A percentile compares a stretch with the other conserved stretches of the same genome.
phyloP scores from a whole-genome alignment of 2,113 vertebrate species.

The Muntiacus reevesi region DNA sequence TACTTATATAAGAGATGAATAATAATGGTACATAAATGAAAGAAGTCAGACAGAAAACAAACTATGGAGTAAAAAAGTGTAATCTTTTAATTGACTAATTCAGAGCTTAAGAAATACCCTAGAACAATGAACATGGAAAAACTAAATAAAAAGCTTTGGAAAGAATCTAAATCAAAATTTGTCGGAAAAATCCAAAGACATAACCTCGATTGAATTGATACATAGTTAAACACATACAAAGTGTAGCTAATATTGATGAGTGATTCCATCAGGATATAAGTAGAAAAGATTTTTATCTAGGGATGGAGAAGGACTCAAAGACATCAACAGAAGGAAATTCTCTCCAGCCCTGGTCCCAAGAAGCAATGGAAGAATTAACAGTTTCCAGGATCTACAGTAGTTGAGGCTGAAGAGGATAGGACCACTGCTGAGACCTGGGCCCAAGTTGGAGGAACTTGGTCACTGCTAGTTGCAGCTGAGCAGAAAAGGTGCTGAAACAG shows the following conservation, averaged over 20 bases:
- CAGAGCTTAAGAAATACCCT: neutral
- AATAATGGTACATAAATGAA: neutral
- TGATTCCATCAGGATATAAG: neutral
- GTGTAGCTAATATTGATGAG: neutral
- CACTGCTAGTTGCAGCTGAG: fast-evolving
- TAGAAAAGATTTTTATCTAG: neutral
- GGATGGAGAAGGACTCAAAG: neutral
- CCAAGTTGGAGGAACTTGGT: no score
- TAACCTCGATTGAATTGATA: neutral
- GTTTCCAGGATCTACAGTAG: neutral
- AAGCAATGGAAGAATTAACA: neutral
- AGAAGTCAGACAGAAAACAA: neutral
- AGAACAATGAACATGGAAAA: neutral
- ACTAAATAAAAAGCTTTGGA: neutral
- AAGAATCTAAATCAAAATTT: neutral
- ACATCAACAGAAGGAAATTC: neutral
- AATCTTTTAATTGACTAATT: neutral
- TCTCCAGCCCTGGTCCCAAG: neutral
- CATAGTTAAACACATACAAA: neutral
- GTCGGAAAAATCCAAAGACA: neutral
- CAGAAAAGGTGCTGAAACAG: neutral
- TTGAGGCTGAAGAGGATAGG: neutral
- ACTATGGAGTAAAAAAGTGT: neutral
- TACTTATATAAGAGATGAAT: neutral
- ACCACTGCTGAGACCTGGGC: neutral